Evolutionary conservation across 2,113 vertebrate genomes (phyloP).

Genomic region (Macrotus californicus): DNA sequence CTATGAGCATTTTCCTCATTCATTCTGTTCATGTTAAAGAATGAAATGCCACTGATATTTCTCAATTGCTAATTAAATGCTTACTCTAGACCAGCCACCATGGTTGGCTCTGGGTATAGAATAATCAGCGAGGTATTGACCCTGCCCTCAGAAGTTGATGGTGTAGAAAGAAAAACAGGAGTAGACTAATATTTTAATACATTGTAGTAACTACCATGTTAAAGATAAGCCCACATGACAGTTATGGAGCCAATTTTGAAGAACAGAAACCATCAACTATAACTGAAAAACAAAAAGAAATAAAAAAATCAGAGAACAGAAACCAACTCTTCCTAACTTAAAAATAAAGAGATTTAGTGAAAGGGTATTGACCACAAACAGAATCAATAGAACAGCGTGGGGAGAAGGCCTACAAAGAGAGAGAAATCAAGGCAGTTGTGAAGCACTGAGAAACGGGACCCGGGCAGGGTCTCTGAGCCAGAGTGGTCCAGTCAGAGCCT

Average conservation of each 20-base stretch:
- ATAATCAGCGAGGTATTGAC: neutral
- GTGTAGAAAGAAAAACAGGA: neutral
- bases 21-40: neutral
- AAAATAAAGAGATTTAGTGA: neutral
- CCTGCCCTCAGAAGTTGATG: neutral
- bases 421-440: neutral
- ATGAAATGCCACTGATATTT: neutral
- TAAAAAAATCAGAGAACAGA: neutral
- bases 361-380: neutral
- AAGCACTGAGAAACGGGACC: neutral
- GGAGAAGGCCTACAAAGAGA: neutral
- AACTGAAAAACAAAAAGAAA: neutral
- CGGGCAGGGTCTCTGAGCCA: neutral
- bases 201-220: neutral
- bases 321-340: neutral
- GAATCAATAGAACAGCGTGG: neutral
- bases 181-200: neutral
- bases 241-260: neutral
- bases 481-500: neutral
- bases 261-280: neutral
- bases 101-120: neutral
- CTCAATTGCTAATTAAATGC: neutral
- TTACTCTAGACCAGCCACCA: neutral
- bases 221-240: neutral
- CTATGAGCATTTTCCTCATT: neutral